phyloP scores from a whole-genome alignment of 2,888 invertebrate species.

The Drosophila fungiperda region DNA sequence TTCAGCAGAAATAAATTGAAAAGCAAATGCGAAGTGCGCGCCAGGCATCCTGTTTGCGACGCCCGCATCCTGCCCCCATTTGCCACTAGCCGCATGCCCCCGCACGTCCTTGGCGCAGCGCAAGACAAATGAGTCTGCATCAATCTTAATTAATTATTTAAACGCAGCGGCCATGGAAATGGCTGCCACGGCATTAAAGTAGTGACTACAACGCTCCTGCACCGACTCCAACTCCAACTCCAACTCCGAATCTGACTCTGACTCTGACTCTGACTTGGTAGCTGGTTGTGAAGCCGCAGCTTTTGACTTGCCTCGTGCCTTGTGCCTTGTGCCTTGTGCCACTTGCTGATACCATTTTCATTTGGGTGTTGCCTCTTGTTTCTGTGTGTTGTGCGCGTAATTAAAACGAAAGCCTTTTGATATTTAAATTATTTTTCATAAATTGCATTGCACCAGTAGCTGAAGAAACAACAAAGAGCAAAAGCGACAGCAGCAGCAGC shows the following conservation, averaged over 20 bases:
- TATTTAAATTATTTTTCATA: constrained; percentile 82
- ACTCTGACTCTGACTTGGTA: constrained; percentile 28
- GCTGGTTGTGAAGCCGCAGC: constrained; percentile 49
- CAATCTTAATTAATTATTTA: constrained; percentile 82
- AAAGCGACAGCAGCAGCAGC: constrained; percentile 7
- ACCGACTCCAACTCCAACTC: neutral
- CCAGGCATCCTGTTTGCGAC: constrained; percentile 39
- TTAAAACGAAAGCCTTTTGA: constrained; percentile 82
- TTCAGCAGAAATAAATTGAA: constrained; percentile 72
- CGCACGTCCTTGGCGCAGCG: constrained; percentile 63
- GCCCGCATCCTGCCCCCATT: constrained; percentile 3
- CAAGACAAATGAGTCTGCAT: constrained; percentile 81
- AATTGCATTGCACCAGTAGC: constrained; percentile 72
- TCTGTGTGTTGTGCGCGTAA: constrained; percentile 75
- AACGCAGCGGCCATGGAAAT: constrained; percentile 80
- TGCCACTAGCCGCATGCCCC: constrained; percentile 6
- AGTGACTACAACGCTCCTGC: constrained; percentile 49
- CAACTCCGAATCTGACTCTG: constrained; percentile 9
- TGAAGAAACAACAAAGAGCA: constrained; percentile 35
- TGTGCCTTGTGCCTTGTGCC: constrained; percentile 40
- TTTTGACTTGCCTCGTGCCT: constrained; percentile 35
- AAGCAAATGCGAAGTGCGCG: constrained; percentile 75
- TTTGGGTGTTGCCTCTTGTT: constrained; percentile 35
- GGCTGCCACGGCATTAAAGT: constrained; percentile 73
- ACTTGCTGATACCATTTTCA: constrained; percentile 52